phyloP scores from a whole-genome alignment of 1,140 invertebrate species.

The Pissodes strobi region DNA sequence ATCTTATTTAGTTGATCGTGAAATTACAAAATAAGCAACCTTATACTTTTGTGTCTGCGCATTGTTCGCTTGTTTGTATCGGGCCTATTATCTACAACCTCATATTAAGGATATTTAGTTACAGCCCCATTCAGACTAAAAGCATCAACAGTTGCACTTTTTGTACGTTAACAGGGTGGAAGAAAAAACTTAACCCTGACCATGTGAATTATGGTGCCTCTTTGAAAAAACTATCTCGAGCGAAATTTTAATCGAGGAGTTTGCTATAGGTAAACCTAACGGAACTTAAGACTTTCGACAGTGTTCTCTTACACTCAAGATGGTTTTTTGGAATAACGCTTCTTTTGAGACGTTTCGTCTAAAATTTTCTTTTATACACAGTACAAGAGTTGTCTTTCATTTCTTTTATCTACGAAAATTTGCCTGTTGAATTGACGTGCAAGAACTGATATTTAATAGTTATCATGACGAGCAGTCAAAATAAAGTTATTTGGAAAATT shows the following conservation, averaged over 20 bases:
- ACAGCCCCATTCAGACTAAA: constrained; percentile 21
- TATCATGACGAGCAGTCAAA: too few species aligned
- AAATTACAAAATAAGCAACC: constrained; percentile 48
- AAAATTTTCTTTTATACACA: too few species aligned
- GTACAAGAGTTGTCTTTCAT: too few species aligned
- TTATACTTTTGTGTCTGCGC: constrained; percentile 43
- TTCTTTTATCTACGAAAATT: too few species aligned
- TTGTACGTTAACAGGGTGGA: constrained; percentile 25
- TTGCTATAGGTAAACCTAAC: too few species aligned
- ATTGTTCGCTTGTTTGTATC: constrained; percentile 43
- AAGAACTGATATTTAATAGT: too few species aligned
- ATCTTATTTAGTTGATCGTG: constrained; percentile 45
- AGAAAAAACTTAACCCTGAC: neutral
- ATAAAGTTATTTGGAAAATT: too few species aligned
- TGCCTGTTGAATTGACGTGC: too few species aligned
- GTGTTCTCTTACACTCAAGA: too few species aligned
- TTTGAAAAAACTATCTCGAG: neutral
- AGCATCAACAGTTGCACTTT: constrained; percentile 38
- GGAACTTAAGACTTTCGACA: too few species aligned
- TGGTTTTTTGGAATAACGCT: too few species aligned
- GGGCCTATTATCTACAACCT: constrained; percentile 42
- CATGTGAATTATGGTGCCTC: neutral
- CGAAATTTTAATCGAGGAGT: neutral
- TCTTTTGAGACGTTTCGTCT: too few species aligned
- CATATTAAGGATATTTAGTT: constrained; percentile 41